Evolutionary conservation across 2,888 invertebrate genomes (phyloP).

Genomic region (Pristionchus maxplancki): DNA sequence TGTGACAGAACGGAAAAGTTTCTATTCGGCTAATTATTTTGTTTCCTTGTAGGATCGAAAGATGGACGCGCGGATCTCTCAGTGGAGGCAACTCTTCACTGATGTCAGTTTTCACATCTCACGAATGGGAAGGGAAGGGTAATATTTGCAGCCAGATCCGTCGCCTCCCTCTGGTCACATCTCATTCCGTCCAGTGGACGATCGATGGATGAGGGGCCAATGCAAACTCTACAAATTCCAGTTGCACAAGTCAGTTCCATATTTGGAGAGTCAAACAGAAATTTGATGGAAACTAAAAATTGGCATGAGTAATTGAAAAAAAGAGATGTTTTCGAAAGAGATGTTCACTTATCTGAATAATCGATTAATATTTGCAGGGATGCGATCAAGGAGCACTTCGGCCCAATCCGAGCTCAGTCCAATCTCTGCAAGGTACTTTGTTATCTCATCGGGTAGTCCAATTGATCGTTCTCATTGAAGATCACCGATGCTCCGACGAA

Average conservation of each 20-base stretch:
- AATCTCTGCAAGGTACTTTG: slow-evolving; percentile 1
- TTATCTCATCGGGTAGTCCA: background rate
- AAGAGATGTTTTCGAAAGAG: no score
- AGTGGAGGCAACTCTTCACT: background rate
- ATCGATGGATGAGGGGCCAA: background rate
- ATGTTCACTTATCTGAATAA: no score
- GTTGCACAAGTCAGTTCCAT: background rate
- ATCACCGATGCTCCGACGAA: background rate
- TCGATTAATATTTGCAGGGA: no score
- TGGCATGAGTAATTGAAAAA: no score
- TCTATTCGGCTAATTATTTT: background rate
- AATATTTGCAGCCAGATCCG: slow-evolving; percentile 10
- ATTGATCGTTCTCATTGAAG: background rate
- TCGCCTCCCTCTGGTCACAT: slow-evolving; percentile 1
- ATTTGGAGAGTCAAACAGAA: no score
- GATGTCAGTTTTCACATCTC: slow-evolving; percentile 44
- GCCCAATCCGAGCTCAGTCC: background rate
- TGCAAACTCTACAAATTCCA: no score
- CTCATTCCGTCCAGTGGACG: slow-evolving; percentile 23
- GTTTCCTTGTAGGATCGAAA: background rate
- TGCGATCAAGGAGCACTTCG: no score
- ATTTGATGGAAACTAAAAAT: no score
- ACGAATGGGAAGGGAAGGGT: no score
- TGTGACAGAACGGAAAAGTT: no score
- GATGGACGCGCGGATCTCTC: background rate